These are phyloP conservation scores for Hybognathus amarus DNA, from an alignment of 2,797 vertebrate genomes.

Conservation along the genomic window DNA sequence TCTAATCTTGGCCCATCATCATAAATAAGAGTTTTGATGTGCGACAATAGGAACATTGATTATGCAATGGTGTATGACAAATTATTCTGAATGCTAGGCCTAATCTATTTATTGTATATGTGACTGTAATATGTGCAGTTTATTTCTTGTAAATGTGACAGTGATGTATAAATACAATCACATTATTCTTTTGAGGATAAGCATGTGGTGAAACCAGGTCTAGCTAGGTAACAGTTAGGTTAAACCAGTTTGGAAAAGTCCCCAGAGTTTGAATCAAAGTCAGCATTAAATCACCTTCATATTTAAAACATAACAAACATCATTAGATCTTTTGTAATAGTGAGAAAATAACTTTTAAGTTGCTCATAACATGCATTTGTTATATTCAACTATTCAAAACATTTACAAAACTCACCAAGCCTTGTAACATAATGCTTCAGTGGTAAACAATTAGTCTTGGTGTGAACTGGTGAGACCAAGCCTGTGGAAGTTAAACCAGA, in stretches of 20 bases:
- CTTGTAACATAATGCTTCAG: background rate
- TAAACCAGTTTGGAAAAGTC: background rate
- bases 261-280: background rate
- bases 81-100: too few species aligned
- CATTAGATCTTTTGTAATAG: background rate
- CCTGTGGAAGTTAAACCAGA: background rate
- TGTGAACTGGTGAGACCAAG: background rate
- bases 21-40: too few species aligned
- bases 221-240: background rate
- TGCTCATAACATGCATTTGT: background rate
- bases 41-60: too few species aligned
- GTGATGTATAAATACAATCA: background rate
- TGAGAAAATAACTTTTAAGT: background rate
- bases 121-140: too few species aligned
- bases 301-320: background rate
- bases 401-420: rapidly evolving
- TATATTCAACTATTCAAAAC: background rate
- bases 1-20: too few species aligned
- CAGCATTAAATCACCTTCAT: background rate
- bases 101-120: background rate
- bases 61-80: too few species aligned
- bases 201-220: too few species aligned
- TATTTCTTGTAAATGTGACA: background rate
- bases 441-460: background rate
- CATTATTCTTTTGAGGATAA: background rate